Percentiles rank a stretch among this genome's conserved stretches.
phyloP scores from a whole-genome alignment of 2,888 invertebrate genomes.

The Calliopum simillimum region DNA sequence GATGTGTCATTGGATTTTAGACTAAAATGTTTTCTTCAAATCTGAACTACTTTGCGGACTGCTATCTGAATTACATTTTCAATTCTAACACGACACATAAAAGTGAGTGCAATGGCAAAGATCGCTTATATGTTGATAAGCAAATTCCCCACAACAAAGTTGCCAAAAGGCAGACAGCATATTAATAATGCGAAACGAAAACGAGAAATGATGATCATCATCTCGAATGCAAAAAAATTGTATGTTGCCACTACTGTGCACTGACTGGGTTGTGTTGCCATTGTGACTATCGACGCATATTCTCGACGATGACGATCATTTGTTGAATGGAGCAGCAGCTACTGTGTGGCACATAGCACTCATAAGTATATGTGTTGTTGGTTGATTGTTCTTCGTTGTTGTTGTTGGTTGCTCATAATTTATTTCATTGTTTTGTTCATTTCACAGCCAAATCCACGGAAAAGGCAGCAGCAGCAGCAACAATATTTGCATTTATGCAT shows the following conservation, averaged over 20 bases:
- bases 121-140: conserved; percentile 40
- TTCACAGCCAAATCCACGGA: conserved; percentile 12
- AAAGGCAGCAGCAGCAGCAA: background rate
- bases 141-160: conserved; percentile 30
- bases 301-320: conserved; percentile 15
- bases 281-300: conserved; percentile 25
- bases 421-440: conserved; percentile 24
- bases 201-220: conserved; percentile 31
- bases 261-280: conserved; percentile 22
- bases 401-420: conserved; percentile 16
- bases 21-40: too few relatives aligned
- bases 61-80: too few relatives aligned
- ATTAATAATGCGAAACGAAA: conserved; percentile 40
- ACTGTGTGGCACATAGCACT: conserved; percentile 9
- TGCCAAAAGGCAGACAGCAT: conserved; percentile 31
- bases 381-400: conserved; percentile 9
- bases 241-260: conserved; percentile 9
- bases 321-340: conserved; percentile 20
- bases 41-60: too few relatives aligned
- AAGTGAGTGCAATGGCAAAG: conserved; percentile 12
- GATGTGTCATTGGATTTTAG: too few relatives aligned
- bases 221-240: conserved; percentile 11
- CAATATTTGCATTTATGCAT: conserved; percentile 23
- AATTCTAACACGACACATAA: too few relatives aligned
- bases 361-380: too few relatives aligned